Base-by-base conservation (phyloP, 1,140 invertebrate species). In the Whitmania pigra region DNA sequence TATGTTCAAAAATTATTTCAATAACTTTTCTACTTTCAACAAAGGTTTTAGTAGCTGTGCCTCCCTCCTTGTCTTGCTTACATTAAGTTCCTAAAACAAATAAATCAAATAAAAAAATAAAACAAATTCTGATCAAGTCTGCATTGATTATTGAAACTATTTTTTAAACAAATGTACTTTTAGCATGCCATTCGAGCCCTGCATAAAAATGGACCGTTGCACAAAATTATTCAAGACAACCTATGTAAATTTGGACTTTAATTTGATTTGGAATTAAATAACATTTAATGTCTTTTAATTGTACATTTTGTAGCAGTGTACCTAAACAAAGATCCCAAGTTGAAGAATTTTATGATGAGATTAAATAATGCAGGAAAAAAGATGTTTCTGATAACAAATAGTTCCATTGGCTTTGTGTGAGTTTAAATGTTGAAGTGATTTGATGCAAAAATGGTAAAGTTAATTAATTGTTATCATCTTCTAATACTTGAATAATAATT, bases 361-460 rank as follows among this genome's bases (percentile, higher is more conserved):
- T 82, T 97, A 11, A 83, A 86, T 73, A 83, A 86, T 3, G 86
- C 86, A 36, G 86, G 87, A 27, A 97, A 96, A 82, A 93, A 95
- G 82, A 84, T 96, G 76, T 97, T 98, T 81, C 83, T 98, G 25
- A 92, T 98, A 1, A 97, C 94, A 13, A 98, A 98, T 79, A 96
- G 93, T 83, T 93, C 93, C 0, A 97, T 89, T 81, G 88, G 89
- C 76, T 98, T 97, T 86, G 93, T 97, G 93, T 97, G 86, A 89
- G 91, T 88, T 40, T 57, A 13, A 36, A 36, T 36, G 31, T 36
- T 36, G 31, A 36, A 3, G 31, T 36, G 31, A 36, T 36, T 36
- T 36, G 31, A 3, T 36, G 31, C 6, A 6, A 36, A 36, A 36
- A 36, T 36, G 31, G 31, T 36, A 36, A 36, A 36, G 31, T 36